Evolutionary conservation across 2,888 invertebrate genomes (phyloP).

Genomic region (Eubasilissa splendida): DNA sequence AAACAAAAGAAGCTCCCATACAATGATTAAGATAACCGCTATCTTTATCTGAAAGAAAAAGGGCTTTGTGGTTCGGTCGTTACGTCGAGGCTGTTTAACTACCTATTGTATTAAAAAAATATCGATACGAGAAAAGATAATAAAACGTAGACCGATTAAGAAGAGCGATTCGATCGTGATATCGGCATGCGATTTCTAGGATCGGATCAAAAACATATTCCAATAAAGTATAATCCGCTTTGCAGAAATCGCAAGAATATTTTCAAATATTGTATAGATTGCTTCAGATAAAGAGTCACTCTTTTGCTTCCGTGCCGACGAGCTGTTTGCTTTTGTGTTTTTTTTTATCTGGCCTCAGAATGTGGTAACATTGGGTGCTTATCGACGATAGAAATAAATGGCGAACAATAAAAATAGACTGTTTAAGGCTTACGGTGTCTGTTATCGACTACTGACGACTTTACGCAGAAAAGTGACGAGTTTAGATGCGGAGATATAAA

Average conservation of each 20-base stretch:
- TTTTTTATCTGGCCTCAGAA: slow-evolving; percentile 9
- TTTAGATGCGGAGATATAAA: neutral
- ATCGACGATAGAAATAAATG: slow-evolving; percentile 38
- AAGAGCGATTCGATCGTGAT: slow-evolving; percentile 4
- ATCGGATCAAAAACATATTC: neutral
- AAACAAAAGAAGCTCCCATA: neutral
- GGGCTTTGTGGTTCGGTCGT: neutral
- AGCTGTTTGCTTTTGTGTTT: neutral
- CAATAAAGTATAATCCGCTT: neutral
- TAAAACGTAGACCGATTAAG: slow-evolving; percentile 25
- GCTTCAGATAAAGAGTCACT: neutral
- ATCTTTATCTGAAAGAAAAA: neutral
- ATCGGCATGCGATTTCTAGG: slow-evolving; percentile 21
- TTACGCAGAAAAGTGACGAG: slow-evolving; percentile 31
- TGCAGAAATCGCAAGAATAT: neutral
- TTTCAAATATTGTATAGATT: neutral
- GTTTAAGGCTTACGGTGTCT: slow-evolving; percentile 40
- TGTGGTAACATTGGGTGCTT: slow-evolving; percentile 38
- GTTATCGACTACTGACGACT: slow-evolving; percentile 36
- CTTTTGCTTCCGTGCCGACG: slow-evolving; percentile 6
- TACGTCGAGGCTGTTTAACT: slow-evolving; percentile 2
- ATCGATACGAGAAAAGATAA: slow-evolving; percentile 30
- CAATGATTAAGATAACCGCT: neutral
- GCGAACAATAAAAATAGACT: slow-evolving; percentile 36
- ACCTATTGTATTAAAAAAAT: slow-evolving; percentile 18